Evolutionary conservation across 2,797 vertebrate species (phyloP).

Genomic region (Lophura swinhoii): DNA sequence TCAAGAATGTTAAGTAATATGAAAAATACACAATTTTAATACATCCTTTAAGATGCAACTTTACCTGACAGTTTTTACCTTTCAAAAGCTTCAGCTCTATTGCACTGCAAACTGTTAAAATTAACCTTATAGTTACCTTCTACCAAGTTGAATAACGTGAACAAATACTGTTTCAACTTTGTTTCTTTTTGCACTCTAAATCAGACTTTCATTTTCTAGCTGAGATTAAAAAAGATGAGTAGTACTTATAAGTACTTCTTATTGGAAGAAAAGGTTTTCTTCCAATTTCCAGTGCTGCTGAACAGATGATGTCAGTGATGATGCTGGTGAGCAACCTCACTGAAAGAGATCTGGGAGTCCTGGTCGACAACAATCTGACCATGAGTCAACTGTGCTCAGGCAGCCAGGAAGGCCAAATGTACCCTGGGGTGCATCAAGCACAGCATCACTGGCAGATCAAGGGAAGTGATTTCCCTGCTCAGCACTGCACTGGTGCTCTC

Average conservation of each 20-base stretch:
- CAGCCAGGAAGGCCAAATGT: too few relatives aligned
- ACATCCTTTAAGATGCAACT: not conserved
- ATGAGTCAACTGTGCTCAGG: too few relatives aligned
- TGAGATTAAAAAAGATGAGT: not conserved
- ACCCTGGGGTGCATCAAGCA: too few relatives aligned
- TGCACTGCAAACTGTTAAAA: not conserved
- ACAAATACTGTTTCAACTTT: not conserved
- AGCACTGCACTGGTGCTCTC: too few relatives aligned
- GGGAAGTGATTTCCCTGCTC: too few relatives aligned
- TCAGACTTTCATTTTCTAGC: not conserved
- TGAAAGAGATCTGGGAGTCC: too few relatives aligned
- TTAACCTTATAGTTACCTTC: not conserved
- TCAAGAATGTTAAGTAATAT: fast-evolving
- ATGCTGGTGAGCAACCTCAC: too few relatives aligned
- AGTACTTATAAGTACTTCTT: not conserved
- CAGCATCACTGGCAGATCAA: too few relatives aligned
- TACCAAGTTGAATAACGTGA: not conserved
- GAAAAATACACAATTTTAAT: not conserved
- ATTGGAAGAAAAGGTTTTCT: not conserved
- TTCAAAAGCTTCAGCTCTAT: not conserved
- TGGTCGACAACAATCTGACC: too few relatives aligned
- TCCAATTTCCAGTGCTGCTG: not conserved
- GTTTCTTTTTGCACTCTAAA: not conserved
- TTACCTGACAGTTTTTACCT: not conserved
- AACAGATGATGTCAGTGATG: not conserved